A percentile compares a stretch with the other conserved stretches of the same genome.
These are phyloP conservation scores for Ormyrus labotus DNA, from an alignment of 2,888 invertebrate genomes.

Conservation along the genomic window DNA sequence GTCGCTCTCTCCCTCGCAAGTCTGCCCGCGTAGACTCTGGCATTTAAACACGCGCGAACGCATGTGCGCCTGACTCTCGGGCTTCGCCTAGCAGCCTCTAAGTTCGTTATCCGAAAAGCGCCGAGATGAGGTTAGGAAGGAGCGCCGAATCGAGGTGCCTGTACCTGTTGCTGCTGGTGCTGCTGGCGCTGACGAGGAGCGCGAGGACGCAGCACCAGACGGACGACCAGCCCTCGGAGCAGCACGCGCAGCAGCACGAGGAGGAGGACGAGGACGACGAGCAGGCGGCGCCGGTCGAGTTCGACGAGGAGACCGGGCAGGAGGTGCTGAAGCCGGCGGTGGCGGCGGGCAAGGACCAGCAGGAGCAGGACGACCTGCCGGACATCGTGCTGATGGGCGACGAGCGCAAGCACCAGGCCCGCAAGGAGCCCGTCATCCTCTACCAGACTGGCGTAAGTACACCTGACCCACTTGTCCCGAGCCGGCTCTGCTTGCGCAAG, in stretches of 20 bases:
- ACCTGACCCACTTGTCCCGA: background rate
- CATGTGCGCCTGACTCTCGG: too few relatives aligned
- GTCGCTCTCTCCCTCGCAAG: too few relatives aligned
- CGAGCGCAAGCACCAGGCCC: conserved; percentile 49
- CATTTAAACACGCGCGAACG: too few relatives aligned
- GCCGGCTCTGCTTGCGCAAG: background rate
- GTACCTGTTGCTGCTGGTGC: conserved; percentile 33
- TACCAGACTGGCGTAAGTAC: conserved; percentile 86
- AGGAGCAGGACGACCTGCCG: conserved; percentile 62
- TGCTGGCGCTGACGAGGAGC: conserved; percentile 45
- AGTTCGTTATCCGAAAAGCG: too few relatives aligned
- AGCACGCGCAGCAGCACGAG: too few relatives aligned
- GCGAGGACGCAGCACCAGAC: conserved; percentile 33
- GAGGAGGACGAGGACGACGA: background rate
- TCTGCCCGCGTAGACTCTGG: too few relatives aligned
- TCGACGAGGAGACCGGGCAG: conserved; percentile 65
- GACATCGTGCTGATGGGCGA: conserved; percentile 68
- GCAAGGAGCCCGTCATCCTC: conserved; percentile 79
- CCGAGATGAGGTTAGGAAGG: conserved; percentile 34
- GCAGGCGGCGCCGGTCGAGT: conserved; percentile 53
- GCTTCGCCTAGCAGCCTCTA: too few relatives aligned
- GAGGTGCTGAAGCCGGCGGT: conserved; percentile 66
- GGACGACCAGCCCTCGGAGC: background rate
- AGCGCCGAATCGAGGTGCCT: conserved; percentile 13
- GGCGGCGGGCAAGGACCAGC: conserved; percentile 59